phyloP scores from a whole-genome alignment of 2,888 invertebrate species.

The Acrocyrtus sp. region DNA sequence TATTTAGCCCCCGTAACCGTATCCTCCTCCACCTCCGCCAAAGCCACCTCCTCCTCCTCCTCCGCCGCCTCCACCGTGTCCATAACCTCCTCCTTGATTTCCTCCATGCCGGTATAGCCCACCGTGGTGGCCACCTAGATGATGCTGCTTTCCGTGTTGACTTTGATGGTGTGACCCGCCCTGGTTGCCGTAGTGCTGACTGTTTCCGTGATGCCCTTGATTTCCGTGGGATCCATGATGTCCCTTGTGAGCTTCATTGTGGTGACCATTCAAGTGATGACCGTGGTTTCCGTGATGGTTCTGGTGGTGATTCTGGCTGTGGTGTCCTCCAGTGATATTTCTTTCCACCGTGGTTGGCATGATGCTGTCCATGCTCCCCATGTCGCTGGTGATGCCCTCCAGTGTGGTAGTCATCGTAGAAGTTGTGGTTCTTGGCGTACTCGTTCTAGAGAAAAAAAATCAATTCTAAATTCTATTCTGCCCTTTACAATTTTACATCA shows the following conservation, averaged over 20 bases:
- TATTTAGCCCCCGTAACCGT: background rate
- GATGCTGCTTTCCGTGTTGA: conserved; percentile 37
- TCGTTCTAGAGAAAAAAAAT: conserved; percentile 48
- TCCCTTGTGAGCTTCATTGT: conserved; percentile 56
- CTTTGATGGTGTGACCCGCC: conserved; percentile 48
- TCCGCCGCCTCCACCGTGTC: background rate
- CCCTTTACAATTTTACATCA: too few species aligned
- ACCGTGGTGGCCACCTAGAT: conserved; percentile 37
- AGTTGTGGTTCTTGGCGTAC: conserved; percentile 60
- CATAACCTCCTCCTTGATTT: background rate
- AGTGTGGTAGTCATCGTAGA: conserved; percentile 62
- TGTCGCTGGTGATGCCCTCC: conserved; percentile 53
- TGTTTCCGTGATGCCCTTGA: conserved; percentile 44
- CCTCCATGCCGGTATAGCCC: conserved; percentile 17
- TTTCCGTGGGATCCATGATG: conserved; percentile 47
- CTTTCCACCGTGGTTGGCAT: background rate
- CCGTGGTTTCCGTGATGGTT: conserved; percentile 58
- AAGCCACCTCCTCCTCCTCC: background rate
- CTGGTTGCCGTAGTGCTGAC: conserved; percentile 50
- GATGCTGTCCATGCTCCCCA: conserved; percentile 59
- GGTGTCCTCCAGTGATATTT: conserved; percentile 59
- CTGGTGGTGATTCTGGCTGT: conserved; percentile 53
- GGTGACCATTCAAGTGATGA: conserved; percentile 50
- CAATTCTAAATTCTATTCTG: background rate
- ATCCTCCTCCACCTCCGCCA: background rate